Base-by-base conservation (phyloP, 2,888 invertebrate species). In the Clepsis dumicolana region DNA sequence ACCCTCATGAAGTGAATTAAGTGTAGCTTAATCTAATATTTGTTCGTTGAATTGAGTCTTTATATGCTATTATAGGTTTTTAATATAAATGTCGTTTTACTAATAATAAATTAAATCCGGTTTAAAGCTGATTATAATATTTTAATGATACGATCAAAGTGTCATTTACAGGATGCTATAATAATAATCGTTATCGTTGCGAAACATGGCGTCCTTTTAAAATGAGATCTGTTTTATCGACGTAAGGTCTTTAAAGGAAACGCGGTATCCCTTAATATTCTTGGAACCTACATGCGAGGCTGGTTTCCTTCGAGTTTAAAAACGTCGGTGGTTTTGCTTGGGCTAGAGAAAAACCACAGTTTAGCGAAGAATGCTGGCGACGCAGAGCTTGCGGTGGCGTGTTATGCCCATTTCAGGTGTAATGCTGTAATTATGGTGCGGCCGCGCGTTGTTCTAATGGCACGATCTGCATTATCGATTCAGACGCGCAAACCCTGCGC, bases 371-470 rank as follows among this genome's bases (percentile, higher is more conserved):
- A 84, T 81, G 77, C 75, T 74, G 80, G 78, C 77, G 75, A 78
- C 75, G 72, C 65, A 71, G 70, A 63, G 76, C 75, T 75, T 77
- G 81, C 78, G 73, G 74, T 73, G 74, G 80, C 84, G 76, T 84
- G 83, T 77, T 87, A 82, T 85, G 84, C 80, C 90, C 87, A 87
- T 90, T 89, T 84, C 82, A 80, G 83, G 82, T 73, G 79, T 87
- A 85, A 83, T 82, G 74, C 81, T 72, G 80, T 83, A 86, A 89
- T 89, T 89, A 87, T 78, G 78, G 80, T 77, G 76, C 75, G 75
- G 77, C 70, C 73, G 74, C 74, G 75, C 74, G 75, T 75, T 76
- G 75, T 76, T 85, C 80, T 85, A 85, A 83, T 83, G 77, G 78
- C 75, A 73, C 70, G 77, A 82, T 80, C 80, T 81, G 83, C 85